These are phyloP conservation scores for Xylota segnis DNA, from an alignment of 2,888 invertebrate genomes.

Conservation along the genomic window DNA sequence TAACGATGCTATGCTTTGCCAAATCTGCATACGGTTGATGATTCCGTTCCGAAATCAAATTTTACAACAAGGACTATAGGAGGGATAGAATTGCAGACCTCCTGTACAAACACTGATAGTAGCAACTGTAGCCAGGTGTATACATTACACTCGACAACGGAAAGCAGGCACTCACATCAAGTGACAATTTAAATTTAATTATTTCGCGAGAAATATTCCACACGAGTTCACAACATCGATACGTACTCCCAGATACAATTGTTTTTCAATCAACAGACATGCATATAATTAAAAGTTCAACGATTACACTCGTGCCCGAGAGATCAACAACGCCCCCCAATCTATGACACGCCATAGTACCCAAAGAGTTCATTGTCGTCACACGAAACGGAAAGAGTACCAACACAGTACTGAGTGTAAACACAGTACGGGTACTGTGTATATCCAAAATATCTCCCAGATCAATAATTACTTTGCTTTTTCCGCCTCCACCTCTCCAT, in stretches of 20 bases:
- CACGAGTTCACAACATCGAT: slow-evolving; percentile 3
- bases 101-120: too few relatives aligned
- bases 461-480: slow-evolving; percentile 25
- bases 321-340: slow-evolving; percentile 26
- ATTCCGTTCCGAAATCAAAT: too few relatives aligned
- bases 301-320: background rate
- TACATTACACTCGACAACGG: background rate
- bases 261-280: slow-evolving; percentile 33
- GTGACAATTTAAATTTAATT: slow-evolving; percentile 16
- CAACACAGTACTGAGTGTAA: background rate
- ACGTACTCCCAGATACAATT: slow-evolving; percentile 18
- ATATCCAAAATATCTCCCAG: slow-evolving; percentile 6
- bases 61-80: too few relatives aligned
- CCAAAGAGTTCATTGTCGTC: slow-evolving; percentile 49
- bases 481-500: background rate
- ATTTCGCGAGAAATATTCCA: background rate
- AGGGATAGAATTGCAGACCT: too few relatives aligned
- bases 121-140: background rate
- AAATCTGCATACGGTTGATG: too few relatives aligned
- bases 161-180: background rate
- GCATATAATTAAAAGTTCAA: slow-evolving; percentile 45
- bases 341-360: slow-evolving; percentile 14
- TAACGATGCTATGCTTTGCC: too few relatives aligned
- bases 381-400: background rate
- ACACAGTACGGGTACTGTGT: background rate